phyloP scores from a whole-genome alignment of 2,113 vertebrate genomes.

The Aegithalos caudatus region DNA sequence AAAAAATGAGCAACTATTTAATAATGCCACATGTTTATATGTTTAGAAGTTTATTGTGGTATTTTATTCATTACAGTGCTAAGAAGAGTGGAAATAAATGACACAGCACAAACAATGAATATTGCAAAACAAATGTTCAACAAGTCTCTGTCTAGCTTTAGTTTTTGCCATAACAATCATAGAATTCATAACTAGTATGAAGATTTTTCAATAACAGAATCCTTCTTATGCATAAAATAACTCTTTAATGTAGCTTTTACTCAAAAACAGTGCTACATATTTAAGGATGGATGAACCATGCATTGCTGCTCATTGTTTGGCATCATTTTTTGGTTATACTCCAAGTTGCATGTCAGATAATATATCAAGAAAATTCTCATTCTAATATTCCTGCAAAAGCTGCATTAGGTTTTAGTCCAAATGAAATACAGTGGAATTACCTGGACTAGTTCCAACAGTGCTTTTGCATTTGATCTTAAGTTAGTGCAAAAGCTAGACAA shows the following conservation, averaged over 20 bases:
- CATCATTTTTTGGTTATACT: not conserved
- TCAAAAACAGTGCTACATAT: not conserved
- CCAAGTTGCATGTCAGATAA: not conserved
- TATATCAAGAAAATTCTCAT: not conserved
- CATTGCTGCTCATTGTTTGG: not conserved
- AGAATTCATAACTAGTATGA: not conserved
- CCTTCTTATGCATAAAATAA: not conserved
- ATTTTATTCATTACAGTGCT: not conserved
- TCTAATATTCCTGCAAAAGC: not conserved
- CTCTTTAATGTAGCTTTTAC: not conserved
- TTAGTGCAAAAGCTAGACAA: not conserved
- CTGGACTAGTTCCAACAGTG: not conserved
- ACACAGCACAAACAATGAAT: not conserved
- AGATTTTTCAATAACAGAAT: slow-evolving; percentile 33
- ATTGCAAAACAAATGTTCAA: slow-evolving; percentile 21
- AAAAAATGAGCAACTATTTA: not conserved
- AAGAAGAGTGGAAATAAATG: slow-evolving; percentile 1
- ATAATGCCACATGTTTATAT: not conserved
- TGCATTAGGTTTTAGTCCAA: not conserved
- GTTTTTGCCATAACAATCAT: not conserved
- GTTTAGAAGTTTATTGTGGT: not conserved
- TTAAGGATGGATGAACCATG: not conserved
- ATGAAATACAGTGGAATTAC: slow-evolving; percentile 2
- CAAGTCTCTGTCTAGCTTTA: slow-evolving; percentile 21
- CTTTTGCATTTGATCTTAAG: not conserved